Percentiles rank a stretch among this genome's conserved stretches.
These are phyloP conservation scores for Chionomys nivalis DNA, from an alignment of 2,113 vertebrate species.

Conservation along the genomic window DNA sequence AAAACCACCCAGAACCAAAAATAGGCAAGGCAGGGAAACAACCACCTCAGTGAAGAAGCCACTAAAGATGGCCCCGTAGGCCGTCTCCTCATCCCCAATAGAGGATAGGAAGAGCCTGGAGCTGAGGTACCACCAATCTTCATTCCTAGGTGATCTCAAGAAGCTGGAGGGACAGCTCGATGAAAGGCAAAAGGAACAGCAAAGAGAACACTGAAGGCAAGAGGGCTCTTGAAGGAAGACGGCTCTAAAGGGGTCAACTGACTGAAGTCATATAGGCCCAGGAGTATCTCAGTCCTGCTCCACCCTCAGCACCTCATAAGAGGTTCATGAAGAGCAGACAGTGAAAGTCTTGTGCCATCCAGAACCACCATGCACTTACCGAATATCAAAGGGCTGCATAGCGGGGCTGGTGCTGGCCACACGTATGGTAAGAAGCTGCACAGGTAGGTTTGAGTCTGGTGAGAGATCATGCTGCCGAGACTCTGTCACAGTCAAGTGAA, in stretches of 20 bases:
- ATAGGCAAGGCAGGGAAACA: not conserved
- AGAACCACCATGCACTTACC: constrained; percentile 83
- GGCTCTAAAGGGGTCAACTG: not conserved
- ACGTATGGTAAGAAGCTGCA: constrained; percentile 93
- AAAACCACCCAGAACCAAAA: not conserved
- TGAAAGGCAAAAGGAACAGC: not conserved
- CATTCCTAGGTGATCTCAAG: not conserved
- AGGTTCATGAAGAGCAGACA: not conserved
- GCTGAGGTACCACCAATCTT: not conserved
- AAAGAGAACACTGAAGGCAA: not conserved
- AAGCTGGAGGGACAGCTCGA: not conserved
- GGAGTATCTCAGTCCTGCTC: not conserved
- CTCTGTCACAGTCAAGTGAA: constrained; percentile 91
- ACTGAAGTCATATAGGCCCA: not conserved
- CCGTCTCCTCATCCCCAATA: not conserved
- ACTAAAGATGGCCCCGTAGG: not conserved
- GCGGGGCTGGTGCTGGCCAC: constrained; percentile 90
- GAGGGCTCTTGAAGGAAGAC: not conserved
- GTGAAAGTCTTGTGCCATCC: too few species aligned
- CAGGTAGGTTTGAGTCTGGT: constrained; percentile 90
- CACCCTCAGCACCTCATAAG: not conserved
- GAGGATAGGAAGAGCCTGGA: not conserved
- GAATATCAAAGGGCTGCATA: constrained; percentile 90
- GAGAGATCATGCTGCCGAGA: constrained; percentile 93
- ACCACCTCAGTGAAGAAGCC: not conserved